These are phyloP conservation scores for Fistularia commersonii DNA, from an alignment of 2,797 vertebrate species.

Conservation along the genomic window DNA sequence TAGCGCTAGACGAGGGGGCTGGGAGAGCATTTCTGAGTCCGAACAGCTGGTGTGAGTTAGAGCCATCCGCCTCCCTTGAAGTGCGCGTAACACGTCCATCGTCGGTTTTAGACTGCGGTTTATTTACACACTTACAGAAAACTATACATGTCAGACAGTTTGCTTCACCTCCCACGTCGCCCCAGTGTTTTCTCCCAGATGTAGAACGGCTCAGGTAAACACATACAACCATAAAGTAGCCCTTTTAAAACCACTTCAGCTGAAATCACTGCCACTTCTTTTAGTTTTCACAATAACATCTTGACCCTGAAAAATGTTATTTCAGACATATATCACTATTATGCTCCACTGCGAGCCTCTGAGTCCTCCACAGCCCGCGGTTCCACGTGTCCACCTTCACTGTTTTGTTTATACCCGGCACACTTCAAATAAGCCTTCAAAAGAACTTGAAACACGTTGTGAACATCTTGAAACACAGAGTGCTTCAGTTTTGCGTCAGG, in stretches of 20 bases:
- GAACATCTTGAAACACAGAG: no score
- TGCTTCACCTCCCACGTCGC: constrained; percentile 32
- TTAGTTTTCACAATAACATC: constrained; percentile 8
- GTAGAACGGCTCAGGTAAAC: constrained; percentile 28
- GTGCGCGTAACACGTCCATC: constrained; percentile 29
- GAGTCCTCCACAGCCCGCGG: no score
- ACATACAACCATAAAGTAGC: constrained; percentile 4
- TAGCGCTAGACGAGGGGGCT: constrained; percentile 18
- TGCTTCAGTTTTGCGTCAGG: no score
- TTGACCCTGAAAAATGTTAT: constrained; percentile 9
- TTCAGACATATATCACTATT: constrained; percentile 4
- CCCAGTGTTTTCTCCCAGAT: constrained; percentile 39
- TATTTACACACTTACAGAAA: constrained; percentile 50
- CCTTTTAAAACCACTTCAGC: constrained; percentile 21
- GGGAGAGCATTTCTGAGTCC: constrained; percentile 27
- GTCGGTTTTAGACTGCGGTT: constrained; percentile 36
- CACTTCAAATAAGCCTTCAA: no score
- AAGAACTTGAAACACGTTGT: no score
- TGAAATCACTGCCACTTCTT: constrained; percentile 9
- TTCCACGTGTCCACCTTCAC: constrained; percentile 1
- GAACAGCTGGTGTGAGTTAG: constrained; percentile 64
- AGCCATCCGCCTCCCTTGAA: constrained; percentile 20
- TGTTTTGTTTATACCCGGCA: background rate
- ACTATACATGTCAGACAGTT: constrained; percentile 35
- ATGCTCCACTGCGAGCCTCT: background rate